Percentiles rank a stretch among this genome's conserved stretches.
phyloP scores from a whole-genome alignment of 92 coral and sea anemone species.

The Siderastrea siderea region DNA sequence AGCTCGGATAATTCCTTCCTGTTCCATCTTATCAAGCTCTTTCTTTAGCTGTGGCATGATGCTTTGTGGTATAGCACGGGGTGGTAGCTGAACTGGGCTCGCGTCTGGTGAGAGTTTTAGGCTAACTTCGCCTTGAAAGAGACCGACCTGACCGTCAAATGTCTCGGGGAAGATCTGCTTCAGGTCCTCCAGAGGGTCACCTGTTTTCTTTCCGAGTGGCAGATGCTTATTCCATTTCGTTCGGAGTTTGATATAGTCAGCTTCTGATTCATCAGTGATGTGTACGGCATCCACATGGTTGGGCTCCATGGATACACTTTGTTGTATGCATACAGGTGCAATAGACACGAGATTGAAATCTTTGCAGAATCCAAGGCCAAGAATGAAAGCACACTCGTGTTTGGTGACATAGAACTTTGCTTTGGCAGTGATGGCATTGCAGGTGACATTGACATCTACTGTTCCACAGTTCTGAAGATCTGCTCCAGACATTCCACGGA shows the following conservation, averaged over 20 bases:
- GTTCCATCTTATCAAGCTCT: conserved; percentile 76
- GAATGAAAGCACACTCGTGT: conserved; percentile 67
- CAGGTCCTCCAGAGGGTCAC: conserved; percentile 71
- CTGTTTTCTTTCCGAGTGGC: conserved; percentile 77
- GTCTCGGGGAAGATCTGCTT: conserved; percentile 66
- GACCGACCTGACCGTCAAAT: conserved; percentile 63
- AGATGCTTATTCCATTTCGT: conserved; percentile 76
- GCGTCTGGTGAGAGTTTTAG: conserved; percentile 74
- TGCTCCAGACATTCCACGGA: conserved; percentile 75
- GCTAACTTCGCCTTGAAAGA: conserved; percentile 69
- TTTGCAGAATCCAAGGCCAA: conserved; percentile 76
- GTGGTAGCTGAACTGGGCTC: conserved; percentile 73
- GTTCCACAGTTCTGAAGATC: conserved; percentile 74
- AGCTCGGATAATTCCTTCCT: conserved; percentile 78
- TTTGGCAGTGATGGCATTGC: conserved; percentile 68
- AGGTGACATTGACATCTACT: conserved; percentile 55
- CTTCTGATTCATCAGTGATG: conserved; percentile 72
- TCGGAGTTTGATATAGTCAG: conserved; percentile 62
- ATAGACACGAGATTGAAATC: conserved; percentile 67
- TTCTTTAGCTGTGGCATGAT: conserved; percentile 76
- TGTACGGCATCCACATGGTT: conserved; percentile 73
- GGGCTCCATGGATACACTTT: conserved; percentile 68
- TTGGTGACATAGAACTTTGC: conserved; percentile 73
- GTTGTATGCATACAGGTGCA: conserved; percentile 76
- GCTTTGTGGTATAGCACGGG: conserved; percentile 78